Percentiles rank a stretch among this genome's conserved stretches.
These are phyloP conservation scores for Phataginus tricuspis DNA, from an alignment of 2,797 vertebrate species.

Conservation along the genomic window DNA sequence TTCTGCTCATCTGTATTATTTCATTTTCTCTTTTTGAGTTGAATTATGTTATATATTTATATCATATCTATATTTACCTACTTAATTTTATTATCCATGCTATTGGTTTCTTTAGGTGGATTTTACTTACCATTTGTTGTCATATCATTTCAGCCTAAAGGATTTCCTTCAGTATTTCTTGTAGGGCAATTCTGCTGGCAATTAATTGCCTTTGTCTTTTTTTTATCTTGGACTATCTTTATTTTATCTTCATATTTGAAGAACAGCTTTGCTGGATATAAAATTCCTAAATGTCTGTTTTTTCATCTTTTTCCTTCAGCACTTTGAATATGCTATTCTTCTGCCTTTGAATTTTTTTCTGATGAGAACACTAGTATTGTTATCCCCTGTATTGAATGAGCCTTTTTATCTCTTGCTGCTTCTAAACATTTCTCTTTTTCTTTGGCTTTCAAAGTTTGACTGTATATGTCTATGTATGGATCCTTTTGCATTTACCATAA, in stretches of 20 bases:
- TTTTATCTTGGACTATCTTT: not conserved
- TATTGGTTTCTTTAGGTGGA: not conserved
- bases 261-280: constrained; percentile 41
- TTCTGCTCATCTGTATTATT: constrained; percentile 24
- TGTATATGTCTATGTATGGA: not conserved
- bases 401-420: not conserved
- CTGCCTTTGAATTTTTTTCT: not conserved
- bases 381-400: not conserved
- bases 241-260: constrained; percentile 24
- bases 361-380: not conserved
- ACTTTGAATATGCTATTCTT: not conserved
- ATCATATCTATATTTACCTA: not conserved
- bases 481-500: not conserved
- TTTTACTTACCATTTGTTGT: not conserved
- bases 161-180: not conserved
- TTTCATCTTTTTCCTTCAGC: not conserved
- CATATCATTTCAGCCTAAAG: constrained; percentile 23
- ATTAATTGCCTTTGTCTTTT: not conserved
- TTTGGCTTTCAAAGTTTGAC: not conserved
- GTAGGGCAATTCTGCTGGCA: not conserved
- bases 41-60: not conserved
- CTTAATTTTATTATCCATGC: not conserved
- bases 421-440: constrained; percentile 23
- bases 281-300: constrained; percentile 9
- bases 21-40: not conserved